Percentiles rank a stretch among this genome's conserved stretches.
Conservation (phyloP, 2,113 vertebrate genomes). For the Thalassarche chlororhynchos region DNA sequence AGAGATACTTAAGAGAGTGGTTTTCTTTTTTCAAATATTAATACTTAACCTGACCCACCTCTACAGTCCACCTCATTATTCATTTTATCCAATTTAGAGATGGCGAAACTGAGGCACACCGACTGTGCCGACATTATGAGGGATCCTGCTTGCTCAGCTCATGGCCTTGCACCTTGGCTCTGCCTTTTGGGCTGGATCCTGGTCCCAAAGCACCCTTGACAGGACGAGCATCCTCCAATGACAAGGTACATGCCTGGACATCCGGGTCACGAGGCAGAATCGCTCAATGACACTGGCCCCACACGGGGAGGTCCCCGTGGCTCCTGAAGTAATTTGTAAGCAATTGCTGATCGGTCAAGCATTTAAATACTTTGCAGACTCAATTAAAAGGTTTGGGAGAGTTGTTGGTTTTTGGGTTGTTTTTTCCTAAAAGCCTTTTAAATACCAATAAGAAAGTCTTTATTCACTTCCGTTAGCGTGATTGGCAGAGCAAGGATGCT, state of each 20-base stretch:
- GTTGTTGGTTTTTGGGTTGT: not conserved
- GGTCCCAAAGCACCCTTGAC: not conserved
- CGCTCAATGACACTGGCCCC: not conserved
- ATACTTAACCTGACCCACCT: not conserved
- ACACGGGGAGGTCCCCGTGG: not conserved
- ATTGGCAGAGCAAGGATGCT: not conserved
- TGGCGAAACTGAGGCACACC: not conserved
- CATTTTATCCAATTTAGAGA: not conserved
- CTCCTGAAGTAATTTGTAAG: conserved; percentile 48
- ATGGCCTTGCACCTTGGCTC: not conserved
- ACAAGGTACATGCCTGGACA: not conserved
- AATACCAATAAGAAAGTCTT: conserved; percentile 3
- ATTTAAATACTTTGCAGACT: conserved; percentile 10
- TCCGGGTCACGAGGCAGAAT: not conserved
- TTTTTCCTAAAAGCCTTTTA: conserved; percentile 15
- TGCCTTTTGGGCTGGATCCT: not conserved
- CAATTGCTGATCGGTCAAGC: conserved; percentile 8
- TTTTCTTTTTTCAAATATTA: not conserved
- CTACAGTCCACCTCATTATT: not conserved
- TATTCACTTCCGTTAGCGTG: not conserved
- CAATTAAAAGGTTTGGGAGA: conserved; percentile 31
- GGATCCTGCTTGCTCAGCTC: not conserved
- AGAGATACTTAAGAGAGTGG: not conserved
- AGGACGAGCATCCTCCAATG: not conserved
- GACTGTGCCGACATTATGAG: accelerated